Percentiles rank a stretch among this genome's conserved stretches.
Conservation (phyloP, 2,113 vertebrate genomes). For the western clawed frog (Xenopus tropicalis) region UCB_Xtro_10.0 CM004443.2:156605501-156606000, state of each 20-base stretch:
- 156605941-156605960: conserved; percentile 71
- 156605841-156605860: conserved; percentile 77
- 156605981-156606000: background rate
- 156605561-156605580: conserved; percentile 79
- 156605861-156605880: conserved; percentile 77
- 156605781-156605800: conserved; percentile 88
- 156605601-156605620: conserved; percentile 80
- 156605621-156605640: conserved; percentile 82
- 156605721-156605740: conserved; percentile 88
- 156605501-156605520: conserved; percentile 64
- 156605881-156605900: conserved; percentile 84
- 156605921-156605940: conserved; percentile 96
- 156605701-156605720: conserved; percentile 81
- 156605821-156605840: conserved; percentile 83
- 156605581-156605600: conserved; percentile 85
- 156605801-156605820: conserved; percentile 80
- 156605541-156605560: conserved; percentile 84
- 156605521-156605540: conserved; percentile 80
- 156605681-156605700: conserved; percentile 84
- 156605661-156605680: conserved; percentile 74
- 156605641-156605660: conserved; percentile 79
- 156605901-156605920: conserved; percentile 87
- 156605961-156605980: conserved; percentile 8
- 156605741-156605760: conserved; percentile 80
- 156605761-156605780: conserved; percentile 83